phyloP scores from a whole-genome alignment of 2,113 vertebrate species.

The Rhipidura dahli region DNA sequence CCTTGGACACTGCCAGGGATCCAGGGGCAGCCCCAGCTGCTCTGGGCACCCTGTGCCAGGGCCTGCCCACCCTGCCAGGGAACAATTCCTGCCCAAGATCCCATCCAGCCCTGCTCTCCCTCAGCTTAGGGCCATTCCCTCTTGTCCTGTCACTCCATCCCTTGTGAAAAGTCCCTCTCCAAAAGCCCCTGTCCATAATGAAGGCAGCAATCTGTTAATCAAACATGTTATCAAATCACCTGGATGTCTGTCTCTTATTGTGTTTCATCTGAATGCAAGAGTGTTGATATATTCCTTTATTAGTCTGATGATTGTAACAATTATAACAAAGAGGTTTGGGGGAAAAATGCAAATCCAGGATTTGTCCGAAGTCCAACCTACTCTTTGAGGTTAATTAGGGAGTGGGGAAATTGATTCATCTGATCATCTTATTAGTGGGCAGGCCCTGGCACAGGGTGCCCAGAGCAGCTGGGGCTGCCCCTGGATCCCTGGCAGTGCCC shows the following conservation, averaged over 20 bases:
- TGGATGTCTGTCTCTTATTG: neutral
- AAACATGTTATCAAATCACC: neutral
- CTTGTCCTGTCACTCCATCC: neutral
- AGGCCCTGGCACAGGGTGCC: neutral
- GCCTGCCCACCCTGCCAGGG: neutral
- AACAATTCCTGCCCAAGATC: neutral
- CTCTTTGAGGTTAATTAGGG: neutral
- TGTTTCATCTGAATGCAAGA: neutral
- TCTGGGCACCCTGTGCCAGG: neutral
- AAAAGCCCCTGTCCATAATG: neutral
- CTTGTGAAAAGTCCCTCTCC: too few species aligned
- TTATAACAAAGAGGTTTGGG: neutral
- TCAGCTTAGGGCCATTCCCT: neutral
- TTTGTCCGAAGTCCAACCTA: neutral
- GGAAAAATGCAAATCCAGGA: neutral
- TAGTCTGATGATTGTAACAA: neutral
- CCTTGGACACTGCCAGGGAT: neutral
- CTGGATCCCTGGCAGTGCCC: neutral
- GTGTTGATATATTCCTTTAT: neutral
- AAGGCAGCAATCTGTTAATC: neutral
- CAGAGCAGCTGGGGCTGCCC: neutral
- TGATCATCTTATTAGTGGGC: neutral
- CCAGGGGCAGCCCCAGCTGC: neutral
- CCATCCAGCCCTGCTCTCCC: accelerated
- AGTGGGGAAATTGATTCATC: neutral